Percentiles rank a stretch among this genome's conserved stretches.
Conservation (phyloP, 2,888 invertebrate genomes). For the Ceriagrion tenellum region DNA sequence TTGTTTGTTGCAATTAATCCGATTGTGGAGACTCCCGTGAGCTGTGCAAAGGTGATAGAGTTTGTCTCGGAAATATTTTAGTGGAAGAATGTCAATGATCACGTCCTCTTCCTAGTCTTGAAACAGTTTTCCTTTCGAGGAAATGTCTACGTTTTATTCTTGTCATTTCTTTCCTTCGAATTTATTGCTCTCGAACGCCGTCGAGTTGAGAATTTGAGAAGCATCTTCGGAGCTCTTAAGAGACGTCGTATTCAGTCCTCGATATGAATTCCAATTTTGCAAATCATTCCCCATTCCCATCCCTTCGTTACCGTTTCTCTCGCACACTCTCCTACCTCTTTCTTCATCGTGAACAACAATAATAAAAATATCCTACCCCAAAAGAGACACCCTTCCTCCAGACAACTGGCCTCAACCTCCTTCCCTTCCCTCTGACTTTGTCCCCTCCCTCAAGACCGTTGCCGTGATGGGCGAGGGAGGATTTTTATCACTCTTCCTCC, state of each 20-base stretch:
- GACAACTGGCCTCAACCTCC: neutral
- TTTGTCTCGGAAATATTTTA: neutral
- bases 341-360: constrained; percentile 41
- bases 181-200: neutral
- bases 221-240: neutral
- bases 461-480: neutral
- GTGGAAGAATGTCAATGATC: neutral
- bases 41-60: neutral
- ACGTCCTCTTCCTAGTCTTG: neutral
- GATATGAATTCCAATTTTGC: constrained; percentile 36
- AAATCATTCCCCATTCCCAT: constrained; percentile 12
- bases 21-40: no score
- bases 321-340: neutral
- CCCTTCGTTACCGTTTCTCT: constrained; percentile 7
- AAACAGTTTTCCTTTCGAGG: neutral
- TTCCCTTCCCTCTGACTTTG: neutral
- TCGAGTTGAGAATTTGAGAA: neutral
- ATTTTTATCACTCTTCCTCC: constrained; percentile 52
- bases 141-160: neutral
- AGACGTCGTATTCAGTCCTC: neutral
- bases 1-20: no score
- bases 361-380: constrained; percentile 44
- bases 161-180: neutral
- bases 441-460: neutral
- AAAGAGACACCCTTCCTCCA: neutral